phyloP scores from a whole-genome alignment of 2,888 invertebrate species.

The Caenorhabditis uteleia region DNA sequence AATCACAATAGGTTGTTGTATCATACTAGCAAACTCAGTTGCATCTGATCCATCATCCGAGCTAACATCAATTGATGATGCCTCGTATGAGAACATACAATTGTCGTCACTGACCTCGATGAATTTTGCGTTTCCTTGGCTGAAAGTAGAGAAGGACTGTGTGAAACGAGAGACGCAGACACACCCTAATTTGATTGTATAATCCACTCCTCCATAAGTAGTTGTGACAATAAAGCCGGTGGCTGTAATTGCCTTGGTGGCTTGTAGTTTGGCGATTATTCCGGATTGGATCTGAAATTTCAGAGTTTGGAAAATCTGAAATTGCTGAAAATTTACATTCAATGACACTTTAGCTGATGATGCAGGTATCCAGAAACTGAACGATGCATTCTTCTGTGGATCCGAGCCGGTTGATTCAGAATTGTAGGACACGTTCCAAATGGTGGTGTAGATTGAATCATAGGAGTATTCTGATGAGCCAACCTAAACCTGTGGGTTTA shows the following conservation, averaged over 20 bases:
- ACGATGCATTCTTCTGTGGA: conserved; percentile 20
- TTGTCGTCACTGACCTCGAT: conserved; percentile 13
- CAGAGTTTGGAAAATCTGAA: not conserved
- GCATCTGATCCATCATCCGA: conserved; percentile 21
- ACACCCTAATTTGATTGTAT: conserved; percentile 10
- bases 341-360: conserved; percentile 7
- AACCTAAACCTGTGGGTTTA: no score
- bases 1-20: conserved; percentile 33
- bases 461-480: conserved; percentile 26
- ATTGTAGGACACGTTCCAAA: conserved; percentile 38
- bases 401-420: conserved; percentile 8
- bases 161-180: no score
- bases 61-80: conserved; percentile 8
- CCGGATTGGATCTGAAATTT: conserved; percentile 13
- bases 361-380: conserved; percentile 24
- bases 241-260: conserved; percentile 10
- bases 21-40: conserved; percentile 7
- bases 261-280: conserved; percentile 17
- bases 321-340: conserved; percentile 6
- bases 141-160: conserved; percentile 2
- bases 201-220: conserved; percentile 18
- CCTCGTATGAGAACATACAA: conserved; percentile 26
- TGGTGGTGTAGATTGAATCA: conserved; percentile 18
- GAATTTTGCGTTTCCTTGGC: conserved; percentile 27
- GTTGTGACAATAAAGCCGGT: conserved; percentile 5